Evolutionary conservation across 2,888 invertebrate genomes (phyloP).

Genomic region (Crossocerus cetratus): DNA sequence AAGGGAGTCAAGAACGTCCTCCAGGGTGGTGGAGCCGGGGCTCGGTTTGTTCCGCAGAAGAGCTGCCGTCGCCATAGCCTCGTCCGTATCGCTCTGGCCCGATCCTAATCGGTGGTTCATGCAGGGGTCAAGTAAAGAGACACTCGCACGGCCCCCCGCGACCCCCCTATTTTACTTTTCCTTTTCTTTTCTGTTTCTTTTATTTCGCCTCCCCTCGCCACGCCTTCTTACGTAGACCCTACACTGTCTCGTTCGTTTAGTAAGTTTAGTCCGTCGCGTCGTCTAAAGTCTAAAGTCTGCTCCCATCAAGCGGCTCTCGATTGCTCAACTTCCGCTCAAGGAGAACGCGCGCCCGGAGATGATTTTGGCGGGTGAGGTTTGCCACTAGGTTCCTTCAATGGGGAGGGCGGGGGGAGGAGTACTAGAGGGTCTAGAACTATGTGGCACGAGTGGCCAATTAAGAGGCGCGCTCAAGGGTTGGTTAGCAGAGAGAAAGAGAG

Average conservation of each 20-base stretch:
- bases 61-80: conserved; percentile 73
- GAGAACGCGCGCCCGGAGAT: neutral
- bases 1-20: conserved; percentile 95
- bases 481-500: no score
- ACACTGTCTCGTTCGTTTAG: neutral
- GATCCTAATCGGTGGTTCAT: conserved; percentile 69
- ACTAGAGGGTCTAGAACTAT: no score
- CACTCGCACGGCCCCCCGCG: conserved; percentile 50
- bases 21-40: conserved; percentile 91
- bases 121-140: conserved; percentile 52
- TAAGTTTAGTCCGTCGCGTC: neutral
- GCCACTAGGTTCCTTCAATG: neutral
- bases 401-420: no score
- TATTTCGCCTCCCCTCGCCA: no score
- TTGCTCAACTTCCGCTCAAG: neutral
- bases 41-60: conserved; percentile 75
- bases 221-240: no score
- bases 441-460: no score
- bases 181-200: neutral
- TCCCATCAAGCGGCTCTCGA: neutral
- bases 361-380: neutral
- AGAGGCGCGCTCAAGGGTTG: no score
- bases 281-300: neutral
- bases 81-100: conserved; percentile 74
- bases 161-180: neutral